Percentiles rank a stretch among this genome's conserved stretches.
Evolutionary conservation across 2,113 vertebrate species (phyloP).

Genomic region (Rostratula benghalensis): DNA sequence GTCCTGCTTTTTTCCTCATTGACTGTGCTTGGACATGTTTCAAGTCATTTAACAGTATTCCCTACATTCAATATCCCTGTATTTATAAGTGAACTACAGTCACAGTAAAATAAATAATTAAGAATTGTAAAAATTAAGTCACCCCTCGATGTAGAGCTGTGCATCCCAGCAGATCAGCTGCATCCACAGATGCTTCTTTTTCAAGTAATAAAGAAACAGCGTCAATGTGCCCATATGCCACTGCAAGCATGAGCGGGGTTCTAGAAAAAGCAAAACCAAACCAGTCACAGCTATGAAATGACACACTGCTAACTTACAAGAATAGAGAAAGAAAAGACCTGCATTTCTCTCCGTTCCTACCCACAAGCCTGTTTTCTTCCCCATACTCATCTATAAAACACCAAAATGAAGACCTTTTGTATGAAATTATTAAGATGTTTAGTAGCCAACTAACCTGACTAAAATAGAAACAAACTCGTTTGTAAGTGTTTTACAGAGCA

Average conservation of each 20-base stretch:
- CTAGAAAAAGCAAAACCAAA: constrained; percentile 64
- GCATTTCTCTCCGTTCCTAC: background rate
- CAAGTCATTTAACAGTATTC: background rate
- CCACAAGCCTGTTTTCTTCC: background rate
- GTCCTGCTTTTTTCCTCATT: background rate
- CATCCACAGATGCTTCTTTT: constrained; percentile 88
- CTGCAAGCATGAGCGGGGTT: constrained; percentile 95
- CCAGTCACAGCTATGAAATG: background rate
- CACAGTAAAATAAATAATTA: background rate
- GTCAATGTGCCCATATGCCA: constrained; percentile 92
- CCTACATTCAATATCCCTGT: background rate
- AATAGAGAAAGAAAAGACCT: background rate
- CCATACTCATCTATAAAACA: background rate
- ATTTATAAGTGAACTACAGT: background rate
- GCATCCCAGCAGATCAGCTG: constrained; percentile 86
- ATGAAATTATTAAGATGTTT: background rate
- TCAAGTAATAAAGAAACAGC: constrained; percentile 93
- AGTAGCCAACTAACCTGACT: background rate
- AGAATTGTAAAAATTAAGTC: constrained; percentile 21
- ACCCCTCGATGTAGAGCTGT: constrained; percentile 96
- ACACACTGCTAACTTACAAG: background rate
- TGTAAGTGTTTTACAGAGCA: background rate
- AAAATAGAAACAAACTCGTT: background rate
- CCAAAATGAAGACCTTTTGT: background rate
- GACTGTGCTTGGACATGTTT: background rate